These are phyloP conservation scores for Burhinus oedicnemus DNA, from an alignment of 2,113 vertebrate species.

Conservation along the genomic window DNA sequence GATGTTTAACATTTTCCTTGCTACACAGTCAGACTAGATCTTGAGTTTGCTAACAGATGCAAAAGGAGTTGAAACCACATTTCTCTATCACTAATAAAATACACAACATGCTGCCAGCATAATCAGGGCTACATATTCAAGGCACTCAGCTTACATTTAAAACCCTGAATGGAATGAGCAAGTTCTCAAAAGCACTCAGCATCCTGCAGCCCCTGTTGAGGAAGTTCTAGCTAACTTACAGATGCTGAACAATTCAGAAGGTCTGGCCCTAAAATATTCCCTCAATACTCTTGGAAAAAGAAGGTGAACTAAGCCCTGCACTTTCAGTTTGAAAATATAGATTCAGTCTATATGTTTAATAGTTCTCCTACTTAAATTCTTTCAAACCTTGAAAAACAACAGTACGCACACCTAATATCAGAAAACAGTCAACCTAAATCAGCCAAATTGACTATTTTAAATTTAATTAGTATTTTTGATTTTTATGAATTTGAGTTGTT, in stretches of 20 bases:
- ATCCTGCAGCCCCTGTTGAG: background rate
- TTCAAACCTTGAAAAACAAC: background rate
- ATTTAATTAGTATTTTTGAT: background rate
- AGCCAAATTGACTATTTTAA: background rate
- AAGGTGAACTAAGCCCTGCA: background rate
- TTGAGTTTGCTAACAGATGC: conserved; percentile 21
- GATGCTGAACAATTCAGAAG: background rate
- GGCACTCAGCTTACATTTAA: background rate
- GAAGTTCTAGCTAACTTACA: background rate
- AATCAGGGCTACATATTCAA: background rate
- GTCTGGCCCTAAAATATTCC: background rate
- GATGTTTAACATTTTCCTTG: background rate
- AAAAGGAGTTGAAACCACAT: conserved; percentile 7
- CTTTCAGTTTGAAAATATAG: background rate
- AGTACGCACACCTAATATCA: background rate
- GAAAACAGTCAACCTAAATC: background rate
- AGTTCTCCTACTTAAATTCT: background rate
- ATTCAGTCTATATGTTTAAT: background rate
- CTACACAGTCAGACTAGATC: background rate
- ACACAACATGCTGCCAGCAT: background rate
- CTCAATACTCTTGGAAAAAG: background rate
- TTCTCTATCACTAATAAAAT: background rate
- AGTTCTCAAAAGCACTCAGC: background rate
- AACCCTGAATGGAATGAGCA: background rate
- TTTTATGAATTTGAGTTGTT: background rate